Percentiles rank a stretch among this genome's conserved stretches.
Evolutionary conservation across 2,888 invertebrate genomes (phyloP).

Genomic region (Drosophila anomelani): DNA sequence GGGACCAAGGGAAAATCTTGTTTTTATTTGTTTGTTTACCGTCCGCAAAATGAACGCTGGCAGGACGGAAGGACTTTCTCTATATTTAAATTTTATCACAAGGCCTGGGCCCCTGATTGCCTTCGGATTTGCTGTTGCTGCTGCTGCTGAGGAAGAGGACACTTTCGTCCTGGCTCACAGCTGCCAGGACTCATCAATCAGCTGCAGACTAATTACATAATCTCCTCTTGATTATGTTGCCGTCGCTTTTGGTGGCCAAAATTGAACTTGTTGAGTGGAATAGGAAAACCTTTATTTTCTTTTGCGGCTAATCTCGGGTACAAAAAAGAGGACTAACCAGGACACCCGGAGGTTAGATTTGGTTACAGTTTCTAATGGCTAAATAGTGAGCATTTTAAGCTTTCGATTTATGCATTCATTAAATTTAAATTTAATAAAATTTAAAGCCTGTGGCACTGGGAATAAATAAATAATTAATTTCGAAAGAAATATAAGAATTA

Average conservation of each 20-base stretch:
- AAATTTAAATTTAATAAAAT: not conserved
- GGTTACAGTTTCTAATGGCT: not conserved
- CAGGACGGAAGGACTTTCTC: slow-evolving; percentile 44
- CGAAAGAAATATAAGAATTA: not conserved
- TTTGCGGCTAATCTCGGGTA: slow-evolving; percentile 14
- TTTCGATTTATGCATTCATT: not conserved
- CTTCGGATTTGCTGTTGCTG: slow-evolving; percentile 33
- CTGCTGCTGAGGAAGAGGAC: slow-evolving; percentile 26
- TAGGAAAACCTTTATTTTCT: slow-evolving; percentile 26
- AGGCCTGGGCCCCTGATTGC: slow-evolving; percentile 64
- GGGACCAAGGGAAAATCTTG: slow-evolving; percentile 65
- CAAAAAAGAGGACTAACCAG: not conserved
- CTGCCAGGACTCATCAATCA: slow-evolving; percentile 84
- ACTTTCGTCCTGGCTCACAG: slow-evolving; percentile 47
- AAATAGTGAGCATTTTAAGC: slow-evolving; percentile 1
- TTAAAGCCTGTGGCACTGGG: not conserved
- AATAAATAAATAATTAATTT: not conserved
- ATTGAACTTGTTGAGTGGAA: slow-evolving; percentile 52
- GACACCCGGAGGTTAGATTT: not conserved
- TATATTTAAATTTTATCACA: slow-evolving; percentile 79
- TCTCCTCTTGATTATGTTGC: slow-evolving; percentile 84
- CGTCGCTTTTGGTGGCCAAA: slow-evolving; percentile 50
- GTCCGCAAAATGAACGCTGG: slow-evolving; percentile 76
- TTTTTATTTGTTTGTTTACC: slow-evolving; percentile 80
- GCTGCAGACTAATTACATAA: slow-evolving; percentile 85